Evolutionary conservation across 2,113 vertebrate species (phyloP).

Genomic region (Ptilorrhoa leucosticta): DNA sequence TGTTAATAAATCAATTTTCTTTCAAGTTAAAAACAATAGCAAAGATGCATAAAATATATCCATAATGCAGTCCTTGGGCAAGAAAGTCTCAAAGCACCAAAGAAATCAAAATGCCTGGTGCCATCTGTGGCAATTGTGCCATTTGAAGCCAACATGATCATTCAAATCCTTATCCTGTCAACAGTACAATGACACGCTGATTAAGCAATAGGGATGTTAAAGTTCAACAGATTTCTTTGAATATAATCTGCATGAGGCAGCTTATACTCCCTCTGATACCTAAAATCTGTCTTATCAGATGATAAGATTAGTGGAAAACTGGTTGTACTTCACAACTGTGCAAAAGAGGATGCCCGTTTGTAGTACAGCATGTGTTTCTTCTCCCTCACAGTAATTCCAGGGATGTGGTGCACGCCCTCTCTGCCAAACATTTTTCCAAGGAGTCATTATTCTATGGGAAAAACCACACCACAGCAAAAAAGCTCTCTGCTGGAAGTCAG

Average conservation of each 20-base stretch:
- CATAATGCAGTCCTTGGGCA: not conserved
- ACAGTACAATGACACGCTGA: not conserved
- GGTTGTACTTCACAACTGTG: not conserved
- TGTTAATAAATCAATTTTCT: not conserved
- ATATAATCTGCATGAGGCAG: not conserved
- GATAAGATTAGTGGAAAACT: not conserved
- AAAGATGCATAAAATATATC: not conserved
- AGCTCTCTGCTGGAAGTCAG: not conserved
- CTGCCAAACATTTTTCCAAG: not conserved
- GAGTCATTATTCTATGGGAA: accelerated
- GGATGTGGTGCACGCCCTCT: not conserved
- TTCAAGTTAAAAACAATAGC: not conserved
- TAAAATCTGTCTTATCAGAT: not conserved
- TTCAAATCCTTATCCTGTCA: not conserved
- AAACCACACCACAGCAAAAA: not conserved
- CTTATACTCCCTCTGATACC: not conserved
- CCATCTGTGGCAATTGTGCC: not conserved
- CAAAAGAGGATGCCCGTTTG: not conserved
- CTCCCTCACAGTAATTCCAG: not conserved
- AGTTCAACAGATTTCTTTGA: slow-evolving; percentile 3
- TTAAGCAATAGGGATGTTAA: not conserved
- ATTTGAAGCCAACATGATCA: not conserved
- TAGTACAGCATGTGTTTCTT: not conserved
- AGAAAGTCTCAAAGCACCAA: not conserved
- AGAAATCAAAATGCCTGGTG: slow-evolving; percentile 6